Evolutionary conservation across 2,113 vertebrate species (phyloP), one percentile per base, ranked within the genome.

Genomic region (Raphicerus campestris): DNA sequence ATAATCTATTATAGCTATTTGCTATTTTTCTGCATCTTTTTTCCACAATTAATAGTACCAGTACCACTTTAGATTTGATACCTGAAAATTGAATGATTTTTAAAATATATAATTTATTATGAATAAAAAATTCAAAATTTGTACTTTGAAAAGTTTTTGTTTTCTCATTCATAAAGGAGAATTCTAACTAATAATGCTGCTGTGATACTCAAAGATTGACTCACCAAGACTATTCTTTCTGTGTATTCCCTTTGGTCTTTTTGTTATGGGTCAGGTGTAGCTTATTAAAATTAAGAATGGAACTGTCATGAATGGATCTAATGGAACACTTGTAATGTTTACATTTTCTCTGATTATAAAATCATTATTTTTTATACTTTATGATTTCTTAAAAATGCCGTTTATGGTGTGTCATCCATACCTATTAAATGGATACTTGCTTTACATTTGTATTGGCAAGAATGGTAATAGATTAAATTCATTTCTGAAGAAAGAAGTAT

Each of bases 381-480:
- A 26, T 94, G 14, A 77, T 78, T 78, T 94, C 7, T 91, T 0
- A 47, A 94, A 80, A 17, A 56, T 93, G 8, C 39, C 82, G 32
- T 49, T 56, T 61, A 73, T 49, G 45, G 17, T 39, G 49, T 85
- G 11, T 94, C 32, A 87, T 93, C 55, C 61, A 51, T 86, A 26
- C 61, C 53, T 82, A 10, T n/a, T 91, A 86, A 91, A 61, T 73
- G 83, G 26, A 13, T 85, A n/a, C 30, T 58, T 83, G 49, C 28
- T 88, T 84, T 95, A 95, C 70, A 26, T 95, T 82, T 94, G 90
- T 63, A 86, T 88, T 81, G 84, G 1, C 86, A 87, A n/a, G 19
- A 83, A 82, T 55, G 19, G 26, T 56, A 92, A 55, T 91, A 91
- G 49, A 32, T 70, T 63, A 88, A 94, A 91, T 39, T 91, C 56